These are phyloP conservation scores for Magallana angulata DNA, from an alignment of 1,140 invertebrate species.

Conservation along the genomic window DNA sequence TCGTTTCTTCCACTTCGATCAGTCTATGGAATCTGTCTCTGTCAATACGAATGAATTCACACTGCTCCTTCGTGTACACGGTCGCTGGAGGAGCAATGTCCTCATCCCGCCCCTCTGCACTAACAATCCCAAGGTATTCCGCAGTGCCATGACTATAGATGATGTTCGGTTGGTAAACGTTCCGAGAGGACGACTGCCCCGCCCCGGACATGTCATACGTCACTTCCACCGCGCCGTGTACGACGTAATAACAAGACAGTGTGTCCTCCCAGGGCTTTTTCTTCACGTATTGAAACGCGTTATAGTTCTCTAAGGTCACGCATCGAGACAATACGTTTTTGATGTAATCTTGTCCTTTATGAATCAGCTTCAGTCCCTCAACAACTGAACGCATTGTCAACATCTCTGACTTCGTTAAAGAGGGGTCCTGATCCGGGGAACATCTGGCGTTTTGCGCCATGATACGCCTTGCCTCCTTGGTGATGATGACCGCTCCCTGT, in stretches of 20 bases:
- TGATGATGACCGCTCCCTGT: conserved; percentile 68
- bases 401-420: conserved; percentile 66
- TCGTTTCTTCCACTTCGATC: conserved; percentile 39
- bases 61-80: conserved; percentile 66
- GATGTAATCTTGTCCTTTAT: conserved; percentile 71
- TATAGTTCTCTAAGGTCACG: conserved; percentile 67
- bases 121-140: conserved; percentile 73
- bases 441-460: conserved; percentile 65
- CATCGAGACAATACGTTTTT: conserved; percentile 71
- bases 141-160: conserved; percentile 74
- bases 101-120: conserved; percentile 67
- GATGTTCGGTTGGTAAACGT: conserved; percentile 73
- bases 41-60: conserved; percentile 71
- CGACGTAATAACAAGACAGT: conserved; percentile 71
- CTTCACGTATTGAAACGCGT: conserved; percentile 67
- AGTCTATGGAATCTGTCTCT: conserved; percentile 67
- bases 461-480: conserved; percentile 63
- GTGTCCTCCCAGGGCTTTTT: conserved; percentile 66
- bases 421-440: conserved; percentile 44
- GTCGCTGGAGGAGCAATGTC: conserved; percentile 73
- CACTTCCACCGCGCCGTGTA: conserved; percentile 71
- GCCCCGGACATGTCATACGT: conserved; percentile 69
- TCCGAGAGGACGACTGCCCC: conserved; percentile 56
- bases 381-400: conserved; percentile 68
- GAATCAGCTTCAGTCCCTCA: conserved; percentile 70